Percentiles rank a stretch among this genome's conserved stretches.
These are phyloP conservation scores for Pampus argenteus DNA, from an alignment of 2,797 vertebrate genomes.

Conservation along the genomic window DNA sequence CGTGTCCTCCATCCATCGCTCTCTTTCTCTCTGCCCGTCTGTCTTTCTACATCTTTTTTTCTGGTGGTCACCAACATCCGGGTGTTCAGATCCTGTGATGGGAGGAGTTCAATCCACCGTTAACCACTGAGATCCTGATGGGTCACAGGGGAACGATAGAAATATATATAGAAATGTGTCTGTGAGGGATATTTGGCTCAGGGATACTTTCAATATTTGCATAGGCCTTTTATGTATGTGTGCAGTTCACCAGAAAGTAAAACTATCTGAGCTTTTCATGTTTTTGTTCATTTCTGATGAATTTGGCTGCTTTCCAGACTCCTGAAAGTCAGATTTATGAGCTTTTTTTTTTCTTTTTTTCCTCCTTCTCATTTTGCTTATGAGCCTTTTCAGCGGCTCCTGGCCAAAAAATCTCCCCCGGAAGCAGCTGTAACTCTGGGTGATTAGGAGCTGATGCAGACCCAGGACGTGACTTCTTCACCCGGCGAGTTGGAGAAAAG, in stretches of 20 bases:
- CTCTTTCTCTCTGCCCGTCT: not conserved
- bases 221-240: conserved; percentile 58
- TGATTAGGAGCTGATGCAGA: conserved; percentile 49
- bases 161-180: conserved; percentile 35
- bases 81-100: conserved; percentile 6
- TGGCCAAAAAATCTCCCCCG: conserved; percentile 58
- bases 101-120: conserved; percentile 6
- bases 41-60: not conserved
- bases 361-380: conserved; percentile 54
- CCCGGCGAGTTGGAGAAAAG: conserved; percentile 51
- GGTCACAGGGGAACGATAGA: conserved; percentile 45
- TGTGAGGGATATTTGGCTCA: conserved; percentile 64
- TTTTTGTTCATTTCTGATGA: conserved; percentile 74
- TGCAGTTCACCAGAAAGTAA: conserved; percentile 62
- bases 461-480: conserved; percentile 64
- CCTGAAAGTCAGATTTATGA: conserved; percentile 75
- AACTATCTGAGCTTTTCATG: conserved; percentile 43
- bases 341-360: conserved; percentile 24
- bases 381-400: conserved; percentile 66
- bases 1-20: not conserved
- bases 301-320: conserved; percentile 75
- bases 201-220: conserved; percentile 73
- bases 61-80: conserved; percentile 4
- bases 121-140: conserved; percentile 63
- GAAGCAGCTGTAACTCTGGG: conserved; percentile 45